phyloP scores from a whole-genome alignment of 64 coral and sea anemone species.

The Cladopsammia gracilis region DNA sequence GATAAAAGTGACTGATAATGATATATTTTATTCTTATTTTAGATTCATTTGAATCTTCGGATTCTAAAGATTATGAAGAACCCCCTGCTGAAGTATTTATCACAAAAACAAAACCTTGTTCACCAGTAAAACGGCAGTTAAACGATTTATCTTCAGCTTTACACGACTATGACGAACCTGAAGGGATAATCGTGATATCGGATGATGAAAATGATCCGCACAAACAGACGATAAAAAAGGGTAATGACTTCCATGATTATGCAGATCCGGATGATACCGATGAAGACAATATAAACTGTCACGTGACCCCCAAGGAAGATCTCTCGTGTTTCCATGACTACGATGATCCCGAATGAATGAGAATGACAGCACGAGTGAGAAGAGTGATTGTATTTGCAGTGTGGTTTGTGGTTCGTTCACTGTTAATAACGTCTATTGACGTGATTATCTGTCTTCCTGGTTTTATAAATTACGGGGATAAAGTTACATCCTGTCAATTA shows the following conservation, averaged over 20 bases:
- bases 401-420: background rate
- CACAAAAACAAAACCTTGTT: background rate
- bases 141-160: conserved; percentile 31
- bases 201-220: background rate
- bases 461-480: background rate
- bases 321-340: conserved; percentile 41
- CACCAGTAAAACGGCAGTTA: background rate
- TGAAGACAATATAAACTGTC: conserved; percentile 2
- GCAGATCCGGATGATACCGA: conserved; percentile 24
- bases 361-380: too few relatives aligned
- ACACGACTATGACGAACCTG: conserved; percentile 42
- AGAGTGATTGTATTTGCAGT: background rate
- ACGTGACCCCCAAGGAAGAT: background rate
- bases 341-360: conserved; percentile 3
- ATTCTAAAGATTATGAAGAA: conserved; percentile 40
- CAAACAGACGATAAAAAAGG: background rate
- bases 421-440: background rate
- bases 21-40: background rate
- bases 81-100: background rate
- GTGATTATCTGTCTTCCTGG: background rate
- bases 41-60: conserved; percentile 30
- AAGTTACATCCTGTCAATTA: background rate
- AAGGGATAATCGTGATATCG: conserved; percentile 18
- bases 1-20: too few relatives aligned
- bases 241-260: conserved; percentile 46